Base-by-base conservation (phyloP, 2,888 invertebrate species). In the Napeogenes inachia region DNA sequence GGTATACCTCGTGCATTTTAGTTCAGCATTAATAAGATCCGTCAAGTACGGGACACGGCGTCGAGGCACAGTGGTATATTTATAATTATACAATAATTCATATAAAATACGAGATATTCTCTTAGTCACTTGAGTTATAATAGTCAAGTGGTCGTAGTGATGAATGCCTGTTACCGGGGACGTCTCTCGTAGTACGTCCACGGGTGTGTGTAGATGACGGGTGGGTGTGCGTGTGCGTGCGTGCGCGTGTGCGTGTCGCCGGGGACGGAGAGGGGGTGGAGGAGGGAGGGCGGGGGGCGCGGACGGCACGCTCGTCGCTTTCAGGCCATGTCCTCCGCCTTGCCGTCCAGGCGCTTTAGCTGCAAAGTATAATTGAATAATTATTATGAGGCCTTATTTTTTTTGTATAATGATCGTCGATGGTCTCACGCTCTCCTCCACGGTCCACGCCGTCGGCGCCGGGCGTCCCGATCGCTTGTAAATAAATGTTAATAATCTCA, bases 391-490 rank as follows among this genome's bases (percentile, higher is more conserved):
- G n/a, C 47, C 38, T 55, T 55, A 56, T 58, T n/a, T n/a, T 13
- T 38, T 35, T 59, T 13, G 58, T 58, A 62, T 54, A 62, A 60
- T 56, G 60, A 38, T 47, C 59, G 53, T 57, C 13, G 46, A 54
- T n/a, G 32, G 70, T 76, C 89, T 87, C 87, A 89, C 89, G 72
- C 82, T 83, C 69, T 89, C 87, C 75, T 89, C 89, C 64, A 89
- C 89, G 42, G 89, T 89, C 89, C 89, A 90, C 61, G 89, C 89
- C 58, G 88, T 80, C 60, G 87, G 80, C 55, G 89, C 82, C 61
- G 76, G 85, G 70, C 88, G 88, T 88, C 89, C 89, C 79, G 89
- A 76, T 67, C 87, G 89, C 89, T 89, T 89, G 88, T 73, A 84
- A 86, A 60, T 57, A 53, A 61, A 47, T 59, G 53, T 13, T 6